Evolutionary conservation across 2,888 invertebrate genomes (phyloP), one percentile per base, ranked within the genome.

Genomic region (Chorisops tibialis): DNA sequence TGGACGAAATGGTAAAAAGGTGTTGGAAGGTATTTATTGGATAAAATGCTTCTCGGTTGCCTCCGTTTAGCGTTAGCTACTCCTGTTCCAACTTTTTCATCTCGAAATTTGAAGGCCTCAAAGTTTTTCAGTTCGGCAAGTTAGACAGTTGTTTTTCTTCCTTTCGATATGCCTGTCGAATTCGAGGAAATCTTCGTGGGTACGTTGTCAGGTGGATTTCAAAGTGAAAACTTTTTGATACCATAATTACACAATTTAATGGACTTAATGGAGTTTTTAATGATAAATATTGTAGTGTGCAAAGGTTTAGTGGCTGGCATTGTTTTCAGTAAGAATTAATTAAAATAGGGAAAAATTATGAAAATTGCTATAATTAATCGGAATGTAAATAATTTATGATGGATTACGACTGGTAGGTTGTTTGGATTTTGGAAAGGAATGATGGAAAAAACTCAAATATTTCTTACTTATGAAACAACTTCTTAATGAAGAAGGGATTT

Each of bases 21-120:
- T 65, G 65, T 65, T 48, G n/a, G 65, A 62, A 65, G 65, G 65
- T 65, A 65, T 65, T 65, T 65, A 65, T 65, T 61, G 62, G 56
- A 62, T 62, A 56, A 56, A 56, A 41, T 41, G 41, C 41, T 41
- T 9, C 7, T 14, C 43, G 22, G 18, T 14, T 18, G 14, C 9
- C 18, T 22, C 45, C 11, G 39, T 18, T n/a, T 2, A 12, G 3
- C 22, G 39, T 39, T n/a, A n/a, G 37, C n/a, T 18, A 12, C 19
- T 18, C 2, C 12, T 38, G 14, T n/a, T 56, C 30, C 56, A n/a
- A 45, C 45, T 56, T 56, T n/a, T 43, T 24, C 43, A 24, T 56
- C 43, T n/a, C n/a, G n/a, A n/a, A 54, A 3, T 22, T 41, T n/a
- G 30, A 45, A 43, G 35, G 43, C 56, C n/a, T 43, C 6, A 14